Conservation (phyloP, 2,113 vertebrate species). For the Scomber scombrus region DNA sequence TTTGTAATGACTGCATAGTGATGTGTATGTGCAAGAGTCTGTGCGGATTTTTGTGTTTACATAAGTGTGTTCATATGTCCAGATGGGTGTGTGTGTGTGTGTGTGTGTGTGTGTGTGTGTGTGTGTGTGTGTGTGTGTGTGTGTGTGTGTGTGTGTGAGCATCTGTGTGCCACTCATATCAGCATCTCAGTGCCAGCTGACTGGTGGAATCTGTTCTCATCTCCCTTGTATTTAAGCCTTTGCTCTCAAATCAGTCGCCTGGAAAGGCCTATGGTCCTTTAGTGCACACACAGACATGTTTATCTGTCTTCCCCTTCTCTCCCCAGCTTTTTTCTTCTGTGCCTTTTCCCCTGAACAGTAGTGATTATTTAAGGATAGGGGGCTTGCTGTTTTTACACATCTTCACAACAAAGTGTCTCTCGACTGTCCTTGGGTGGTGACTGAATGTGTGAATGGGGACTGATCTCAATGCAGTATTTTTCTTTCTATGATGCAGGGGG, state of each 20-base stretch:
- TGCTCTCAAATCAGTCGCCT: conserved; percentile 75
- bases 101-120: conserved; percentile 1
- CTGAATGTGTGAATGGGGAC: conserved; percentile 67
- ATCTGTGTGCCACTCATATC: conserved; percentile 50
- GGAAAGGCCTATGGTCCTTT: conserved; percentile 77
- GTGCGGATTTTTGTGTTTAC: conserved; percentile 29
- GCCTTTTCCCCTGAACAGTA: conserved; percentile 45
- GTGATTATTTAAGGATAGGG: conserved; percentile 74
- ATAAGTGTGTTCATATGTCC: conserved; percentile 26
- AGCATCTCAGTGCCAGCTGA: conserved; percentile 63
- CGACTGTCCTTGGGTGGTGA: conserved; percentile 65
- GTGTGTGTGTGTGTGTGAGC: not conserved
- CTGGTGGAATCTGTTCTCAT: conserved; percentile 80
- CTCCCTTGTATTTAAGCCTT: conserved; percentile 75
- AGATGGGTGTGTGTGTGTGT: conserved; percentile 12
- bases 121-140: conserved; percentile 5
- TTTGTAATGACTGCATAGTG: conserved; percentile 1
- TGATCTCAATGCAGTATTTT: conserved; percentile 61
- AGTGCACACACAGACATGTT: conserved; percentile 69
- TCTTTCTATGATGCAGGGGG: conserved; percentile 57
- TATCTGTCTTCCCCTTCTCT: conserved; percentile 60
- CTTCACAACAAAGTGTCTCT: conserved; percentile 68
- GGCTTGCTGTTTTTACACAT: conserved; percentile 74
- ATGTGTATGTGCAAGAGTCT: conserved; percentile 11
- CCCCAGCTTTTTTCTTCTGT: conserved; percentile 41